Evolutionary conservation across 2,113 vertebrate species (phyloP).

Genomic region (Gopherus evgoodei): DNA sequence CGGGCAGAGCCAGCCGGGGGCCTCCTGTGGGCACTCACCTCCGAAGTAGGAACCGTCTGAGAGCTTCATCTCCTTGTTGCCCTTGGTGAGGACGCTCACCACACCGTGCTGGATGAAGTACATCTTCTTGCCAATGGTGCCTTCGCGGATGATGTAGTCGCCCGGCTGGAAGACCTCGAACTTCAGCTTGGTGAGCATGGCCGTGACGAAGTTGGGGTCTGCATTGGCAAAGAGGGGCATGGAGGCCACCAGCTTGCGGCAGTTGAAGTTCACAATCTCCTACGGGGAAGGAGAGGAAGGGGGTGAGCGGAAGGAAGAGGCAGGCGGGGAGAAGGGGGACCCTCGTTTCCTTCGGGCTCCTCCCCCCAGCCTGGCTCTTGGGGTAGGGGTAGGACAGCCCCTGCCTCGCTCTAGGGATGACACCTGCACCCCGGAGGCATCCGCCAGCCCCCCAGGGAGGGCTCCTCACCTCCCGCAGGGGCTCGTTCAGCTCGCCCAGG

Average conservation of each 20-base stretch:
- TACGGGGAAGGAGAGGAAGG: conserved; percentile 33
- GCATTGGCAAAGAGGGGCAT: conserved; percentile 98
- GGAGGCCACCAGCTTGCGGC: conserved; percentile 96
- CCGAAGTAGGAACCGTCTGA: conserved; percentile 97
- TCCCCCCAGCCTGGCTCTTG: neutral
- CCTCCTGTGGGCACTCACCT: conserved; percentile 74
- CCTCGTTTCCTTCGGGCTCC: neutral
- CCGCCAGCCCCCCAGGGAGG: accelerated
- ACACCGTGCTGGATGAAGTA: conserved; percentile 98
- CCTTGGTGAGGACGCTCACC: conserved; percentile 93
- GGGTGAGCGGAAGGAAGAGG: neutral
- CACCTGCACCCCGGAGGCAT: neutral
- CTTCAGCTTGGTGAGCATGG: conserved; percentile 96
- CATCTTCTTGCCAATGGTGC: conserved; percentile 99
- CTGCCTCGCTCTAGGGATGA: accelerated
- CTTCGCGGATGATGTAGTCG: conserved; percentile 95
- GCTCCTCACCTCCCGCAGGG: conserved; percentile 88
- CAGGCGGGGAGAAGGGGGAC: neutral
- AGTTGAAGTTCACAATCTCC: conserved; percentile 99
- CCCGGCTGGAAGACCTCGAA: conserved; percentile 97
- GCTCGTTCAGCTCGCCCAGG: conserved; percentile 95
- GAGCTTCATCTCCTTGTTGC: conserved; percentile 96
- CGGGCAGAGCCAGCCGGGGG: neutral
- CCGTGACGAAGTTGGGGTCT: conserved; percentile 96
- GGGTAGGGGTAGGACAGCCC: too few relatives aligned